phyloP scores from a whole-genome alignment of 2,797 vertebrate species.

The Sphenopsis melanotis region DNA sequence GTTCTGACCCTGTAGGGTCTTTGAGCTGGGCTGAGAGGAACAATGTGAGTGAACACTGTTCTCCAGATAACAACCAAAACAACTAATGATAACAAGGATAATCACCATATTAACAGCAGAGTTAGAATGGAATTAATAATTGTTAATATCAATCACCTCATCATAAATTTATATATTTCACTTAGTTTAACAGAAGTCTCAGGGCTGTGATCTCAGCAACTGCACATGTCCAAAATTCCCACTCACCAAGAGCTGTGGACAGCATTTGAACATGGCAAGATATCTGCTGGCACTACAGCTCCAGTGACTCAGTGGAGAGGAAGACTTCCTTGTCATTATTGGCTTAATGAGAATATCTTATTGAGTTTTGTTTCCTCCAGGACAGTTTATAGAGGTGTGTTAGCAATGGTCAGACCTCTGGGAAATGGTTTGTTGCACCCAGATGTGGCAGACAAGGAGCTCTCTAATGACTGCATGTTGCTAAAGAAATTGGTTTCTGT shows the following conservation, averaged over 20 bases:
- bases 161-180: not conserved
- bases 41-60: not conserved
- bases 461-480: accelerated
- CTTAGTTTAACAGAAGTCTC: not conserved
- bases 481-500: not conserved
- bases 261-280: not conserved
- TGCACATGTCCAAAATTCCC: not conserved
- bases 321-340: not conserved
- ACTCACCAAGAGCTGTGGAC: not conserved
- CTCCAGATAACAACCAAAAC: not conserved
- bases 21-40: not conserved
- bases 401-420: not conserved
- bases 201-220: not conserved
- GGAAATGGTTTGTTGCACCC: not conserved
- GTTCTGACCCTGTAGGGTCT: not conserved
- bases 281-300: not conserved
- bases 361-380: not conserved
- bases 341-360: not conserved
- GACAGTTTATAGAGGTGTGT: not conserved
- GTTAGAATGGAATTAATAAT: not conserved
- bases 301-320: not conserved
- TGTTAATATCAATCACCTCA: not conserved
- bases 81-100: not conserved
- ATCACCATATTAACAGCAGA: not conserved
- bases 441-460: not conserved